A percentile compares a stretch with the other conserved stretches of the same genome.
Evolutionary conservation across 2,888 invertebrate species (phyloP).

Genomic region (Rhagophthalmus giganteus): DNA sequence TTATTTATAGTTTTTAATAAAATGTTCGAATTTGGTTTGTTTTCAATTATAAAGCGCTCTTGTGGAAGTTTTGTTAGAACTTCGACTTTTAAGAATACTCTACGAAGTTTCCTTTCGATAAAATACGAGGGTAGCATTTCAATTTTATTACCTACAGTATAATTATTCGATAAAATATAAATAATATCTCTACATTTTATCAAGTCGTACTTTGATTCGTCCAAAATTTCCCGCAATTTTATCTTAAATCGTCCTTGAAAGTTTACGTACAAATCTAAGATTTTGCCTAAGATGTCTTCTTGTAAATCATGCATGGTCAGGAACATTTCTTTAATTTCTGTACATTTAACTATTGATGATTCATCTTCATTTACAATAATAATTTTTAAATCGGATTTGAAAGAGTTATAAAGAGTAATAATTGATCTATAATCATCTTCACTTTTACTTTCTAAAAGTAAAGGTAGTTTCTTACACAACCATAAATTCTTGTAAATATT

Average conservation of each 20-base stretch:
- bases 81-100: too few relatives aligned
- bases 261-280: not conserved
- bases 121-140: not conserved
- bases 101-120: not conserved
- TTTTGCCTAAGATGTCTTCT: not conserved
- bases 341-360: too few relatives aligned
- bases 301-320: not conserved
- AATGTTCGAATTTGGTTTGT: too few relatives aligned
- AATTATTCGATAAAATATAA: slow-evolving; percentile 1
- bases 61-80: too few relatives aligned
- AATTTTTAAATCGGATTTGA: too few relatives aligned
- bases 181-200: slow-evolving; percentile 9
- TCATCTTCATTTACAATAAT: not conserved
- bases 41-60: too few relatives aligned
- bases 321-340: too few relatives aligned
- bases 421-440: not conserved
- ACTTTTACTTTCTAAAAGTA: slow-evolving; percentile 2
- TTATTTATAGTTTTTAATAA: not conserved
- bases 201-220: not conserved
- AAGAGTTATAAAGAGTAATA: not conserved
- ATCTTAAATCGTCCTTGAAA: not conserved
- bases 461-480: slow-evolving; percentile 3
- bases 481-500: slow-evolving; percentile 7
- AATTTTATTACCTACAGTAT: slow-evolving; percentile 6
- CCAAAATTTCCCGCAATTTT: not conserved